These are phyloP conservation scores for Mus musculus DNA, from an alignment of 2,113 vertebrate species.

Conservation along the genomic window GRCm39 chr4:155069501-155070000, in stretches of 20 bases:
- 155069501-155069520: no score
- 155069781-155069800: slow-evolving; percentile 37
- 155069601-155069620: not conserved
- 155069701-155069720: slow-evolving; percentile 18
- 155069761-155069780: slow-evolving; percentile 80
- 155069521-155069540: no score
- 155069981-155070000: not conserved
- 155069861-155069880: slow-evolving; percentile 88
- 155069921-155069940: slow-evolving; percentile 58
- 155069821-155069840: slow-evolving; percentile 95
- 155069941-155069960: slow-evolving; percentile 30
- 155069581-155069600: not conserved
- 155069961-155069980: not conserved
- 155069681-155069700: slow-evolving; percentile 11
- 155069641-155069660: not conserved
- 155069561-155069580: not conserved
- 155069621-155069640: not conserved
- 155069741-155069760: slow-evolving; percentile 8
- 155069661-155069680: not conserved
- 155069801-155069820: slow-evolving; percentile 87
- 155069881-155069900: slow-evolving; percentile 85
- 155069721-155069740: slow-evolving; percentile 88
- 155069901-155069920: no score
- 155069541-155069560: not conserved
- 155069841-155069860: slow-evolving; percentile 97